A percentile compares a stretch with the other conserved stretches of the same genome.
Conservation (phyloP, 1,140 invertebrate species). For the Eubasilissa regina region DNA sequence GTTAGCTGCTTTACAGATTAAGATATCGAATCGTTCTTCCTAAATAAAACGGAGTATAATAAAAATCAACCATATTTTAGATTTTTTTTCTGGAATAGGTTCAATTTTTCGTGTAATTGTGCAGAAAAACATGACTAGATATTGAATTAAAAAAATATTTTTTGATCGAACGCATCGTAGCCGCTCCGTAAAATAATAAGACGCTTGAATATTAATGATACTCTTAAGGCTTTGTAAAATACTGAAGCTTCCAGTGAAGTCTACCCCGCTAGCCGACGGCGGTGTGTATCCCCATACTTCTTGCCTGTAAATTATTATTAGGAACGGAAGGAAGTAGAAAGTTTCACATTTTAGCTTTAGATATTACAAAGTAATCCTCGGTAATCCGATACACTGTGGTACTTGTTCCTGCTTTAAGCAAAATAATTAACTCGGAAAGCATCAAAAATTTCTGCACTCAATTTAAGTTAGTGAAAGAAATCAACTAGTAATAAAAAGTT, state of each 20-base stretch:
- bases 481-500: no score
- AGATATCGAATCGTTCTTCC: no score
- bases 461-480: not conserved
- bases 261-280: not conserved
- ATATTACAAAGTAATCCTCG: slow-evolving; percentile 25
- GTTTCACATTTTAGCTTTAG: slow-evolving; percentile 29
- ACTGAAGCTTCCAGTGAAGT: slow-evolving; percentile 13
- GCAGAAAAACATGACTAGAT: no score
- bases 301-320: slow-evolving; percentile 13
- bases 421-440: slow-evolving; percentile 4
- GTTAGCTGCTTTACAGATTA: no score
- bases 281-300: not conserved
- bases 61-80: no score
- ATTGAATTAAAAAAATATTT: no score
- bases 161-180: no score
- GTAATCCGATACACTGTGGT: slow-evolving; percentile 21
- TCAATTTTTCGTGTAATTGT: no score
- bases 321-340: slow-evolving; percentile 28
- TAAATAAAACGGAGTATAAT: no score
- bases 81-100: no score
- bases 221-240: slow-evolving; percentile 30
- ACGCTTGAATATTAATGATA: slow-evolving; percentile 16
- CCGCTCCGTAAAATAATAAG: not conserved
- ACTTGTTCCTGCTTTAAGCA: not conserved
- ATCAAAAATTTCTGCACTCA: not conserved